Evolutionary conservation across 2,113 vertebrate species (phyloP).

Genomic region (Dissostichus mawsoni): DNA sequence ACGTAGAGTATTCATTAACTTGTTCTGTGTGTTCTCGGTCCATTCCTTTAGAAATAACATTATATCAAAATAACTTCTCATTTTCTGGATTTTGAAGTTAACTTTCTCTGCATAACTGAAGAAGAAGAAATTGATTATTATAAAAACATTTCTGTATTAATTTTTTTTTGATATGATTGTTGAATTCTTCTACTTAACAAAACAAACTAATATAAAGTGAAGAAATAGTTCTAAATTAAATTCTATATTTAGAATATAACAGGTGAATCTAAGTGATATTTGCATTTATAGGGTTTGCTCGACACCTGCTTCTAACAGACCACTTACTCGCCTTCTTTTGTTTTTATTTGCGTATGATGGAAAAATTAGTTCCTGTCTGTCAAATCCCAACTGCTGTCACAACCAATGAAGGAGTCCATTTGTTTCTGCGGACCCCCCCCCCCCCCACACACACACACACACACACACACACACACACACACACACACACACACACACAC

Average conservation of each 20-base stretch:
- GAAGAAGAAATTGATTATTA: not conserved
- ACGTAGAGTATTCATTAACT: no score
- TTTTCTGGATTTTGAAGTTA: no score
- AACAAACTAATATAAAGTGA: not conserved
- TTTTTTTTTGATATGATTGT: not conserved
- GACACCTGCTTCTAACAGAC: constrained; percentile 79
- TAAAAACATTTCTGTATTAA: not conserved
- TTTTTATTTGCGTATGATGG: constrained; percentile 83
- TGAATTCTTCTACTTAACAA: not conserved
- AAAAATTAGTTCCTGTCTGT: constrained; percentile 88
- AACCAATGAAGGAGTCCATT: constrained; percentile 86
- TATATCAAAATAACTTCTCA: no score
- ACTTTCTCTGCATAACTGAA: no score
- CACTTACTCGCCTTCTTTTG: constrained; percentile 65
- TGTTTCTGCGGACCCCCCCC: constrained; percentile 70
- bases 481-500: no score
- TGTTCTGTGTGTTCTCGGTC: no score
- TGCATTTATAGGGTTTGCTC: constrained; percentile 81
- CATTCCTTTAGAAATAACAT: no score
- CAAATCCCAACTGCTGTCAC: constrained; percentile 89
- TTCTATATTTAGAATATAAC: not conserved
- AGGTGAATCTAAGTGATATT: constrained; percentile 58
- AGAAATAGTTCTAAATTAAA: not conserved
- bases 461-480: no score
- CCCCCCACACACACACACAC: no score